Base-by-base conservation (phyloP, 2,888 invertebrate genomes). In the Macropis europaea region DNA sequence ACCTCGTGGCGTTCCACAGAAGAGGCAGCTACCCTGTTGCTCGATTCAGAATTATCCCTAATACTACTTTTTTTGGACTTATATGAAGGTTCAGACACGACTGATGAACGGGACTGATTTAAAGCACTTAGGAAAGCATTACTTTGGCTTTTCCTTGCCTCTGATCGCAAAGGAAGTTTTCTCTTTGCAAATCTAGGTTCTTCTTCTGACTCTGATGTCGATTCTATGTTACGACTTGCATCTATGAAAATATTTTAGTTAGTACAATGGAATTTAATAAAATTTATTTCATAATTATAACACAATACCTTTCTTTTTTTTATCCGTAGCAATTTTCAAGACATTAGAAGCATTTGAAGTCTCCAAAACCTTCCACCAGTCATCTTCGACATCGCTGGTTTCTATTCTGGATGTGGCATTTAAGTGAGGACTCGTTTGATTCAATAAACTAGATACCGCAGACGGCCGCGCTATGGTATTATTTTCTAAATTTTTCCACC, bases 291-390 rank as follows among this genome's bases (percentile, higher is more conserved):
- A 2, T 4, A 0, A 1, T 2, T 0, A 17, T 7, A 22, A 36
- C 4, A 11, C 5, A 15, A n/a, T 50, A 54, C 63, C 36, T 22
- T 43, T 30, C 4, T 45, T 26, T 2, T 2, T 9, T 1, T 9
- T n/a, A n/a, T n/a, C 4, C 11, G 2, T 40, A 1, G 6, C 3
- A 0, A 5, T 40, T 5, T 19, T 22, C 7, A 40, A 28, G 7
- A n/a, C 1, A 40, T 11, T 15, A 0, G 32, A 7, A 0, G 0
- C 38, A 2, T 69, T 40, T 3, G 53, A 54, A 0, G 40, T 13
- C 1, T 74, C 42, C n/a, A 84, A 56, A 13, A 48, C n/a, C 0
- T 79, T 71, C 76, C 75, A 83, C 84, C 84, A 84, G 5, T 22
- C 28, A 4, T 48, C 24, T 6, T 24, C 4, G 5, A 1, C 1